Evolutionary conservation across 2,113 vertebrate species (phyloP).

Genomic region (Dicrurus megarhynchus): DNA sequence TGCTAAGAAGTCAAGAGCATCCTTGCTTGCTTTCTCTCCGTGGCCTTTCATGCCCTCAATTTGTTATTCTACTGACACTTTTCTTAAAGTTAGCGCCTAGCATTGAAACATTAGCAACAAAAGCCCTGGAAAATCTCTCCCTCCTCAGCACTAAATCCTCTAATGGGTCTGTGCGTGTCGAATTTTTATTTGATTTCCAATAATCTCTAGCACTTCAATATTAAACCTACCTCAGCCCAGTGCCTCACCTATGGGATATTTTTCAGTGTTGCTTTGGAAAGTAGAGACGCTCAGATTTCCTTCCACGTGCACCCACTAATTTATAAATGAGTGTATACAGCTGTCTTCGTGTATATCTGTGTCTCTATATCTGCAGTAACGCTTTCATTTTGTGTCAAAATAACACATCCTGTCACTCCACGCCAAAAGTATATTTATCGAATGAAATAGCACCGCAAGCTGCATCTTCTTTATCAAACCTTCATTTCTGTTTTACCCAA

Average conservation of each 20-base stretch:
- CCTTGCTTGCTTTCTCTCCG: constrained; percentile 63
- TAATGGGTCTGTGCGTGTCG: constrained; percentile 63
- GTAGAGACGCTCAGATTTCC: not conserved
- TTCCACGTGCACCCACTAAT: constrained; percentile 48
- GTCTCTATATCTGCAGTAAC: constrained; percentile 22
- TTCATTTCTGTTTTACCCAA: constrained; percentile 27
- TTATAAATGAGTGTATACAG: constrained; percentile 46
- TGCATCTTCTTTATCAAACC: constrained; percentile 47
- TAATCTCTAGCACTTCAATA: constrained; percentile 16
- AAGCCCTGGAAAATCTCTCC: constrained; percentile 62
- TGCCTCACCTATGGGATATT: constrained; percentile 27
- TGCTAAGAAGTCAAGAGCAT: constrained; percentile 80
- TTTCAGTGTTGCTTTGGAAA: not conserved
- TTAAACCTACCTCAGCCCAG: constrained; percentile 1
- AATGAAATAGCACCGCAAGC: constrained; percentile 32
- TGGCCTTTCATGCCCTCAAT: constrained; percentile 71
- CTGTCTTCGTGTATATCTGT: constrained; percentile 14
- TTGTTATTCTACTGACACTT: constrained; percentile 71
- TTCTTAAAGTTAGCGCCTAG: constrained; percentile 64
- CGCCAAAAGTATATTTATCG: constrained; percentile 36
- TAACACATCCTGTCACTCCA: constrained; percentile 61
- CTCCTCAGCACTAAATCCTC: constrained; percentile 70
- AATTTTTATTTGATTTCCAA: constrained; percentile 59
- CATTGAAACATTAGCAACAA: constrained; percentile 68
- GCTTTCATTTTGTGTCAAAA: constrained; percentile 60